Percentiles rank a stretch among this genome's conserved stretches.
Conservation (phyloP, 2,797 vertebrate species). For the Anguilla anguilla region DNA sequence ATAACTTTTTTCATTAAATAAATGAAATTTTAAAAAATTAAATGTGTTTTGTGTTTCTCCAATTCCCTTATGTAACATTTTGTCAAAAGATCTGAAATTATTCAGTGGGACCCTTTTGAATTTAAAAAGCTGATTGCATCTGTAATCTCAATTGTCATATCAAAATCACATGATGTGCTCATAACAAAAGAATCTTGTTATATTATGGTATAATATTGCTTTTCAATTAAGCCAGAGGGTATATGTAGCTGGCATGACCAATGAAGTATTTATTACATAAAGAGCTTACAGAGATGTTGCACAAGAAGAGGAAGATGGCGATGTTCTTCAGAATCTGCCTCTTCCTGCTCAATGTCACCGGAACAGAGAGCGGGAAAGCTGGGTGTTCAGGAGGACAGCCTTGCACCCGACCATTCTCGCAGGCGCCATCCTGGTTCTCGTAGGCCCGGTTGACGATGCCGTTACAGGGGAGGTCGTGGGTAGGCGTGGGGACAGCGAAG, state of each 20-base stretch:
- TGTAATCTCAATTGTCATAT: too few relatives aligned
- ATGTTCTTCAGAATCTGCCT: conserved; percentile 89
- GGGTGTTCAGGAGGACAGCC: conserved; percentile 55
- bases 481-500: conserved; percentile 75
- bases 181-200: neutral
- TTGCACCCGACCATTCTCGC: conserved; percentile 56
- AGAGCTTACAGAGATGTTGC: conserved; percentile 90
- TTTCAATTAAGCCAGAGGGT: neutral
- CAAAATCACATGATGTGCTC: too few relatives aligned
- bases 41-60: too few relatives aligned
- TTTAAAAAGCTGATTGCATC: neutral
- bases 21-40: too few relatives aligned
- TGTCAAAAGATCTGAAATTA: too few relatives aligned
- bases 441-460: conserved; percentile 73
- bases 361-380: conserved; percentile 50
- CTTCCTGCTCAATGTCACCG: conserved; percentile 60
- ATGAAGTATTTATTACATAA: neutral
- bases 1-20: too few relatives aligned
- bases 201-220: neutral
- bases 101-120: neutral
- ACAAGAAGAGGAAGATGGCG: conserved; percentile 87
- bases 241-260: neutral
- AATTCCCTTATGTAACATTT: too few relatives aligned
- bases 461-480: conserved; percentile 66
- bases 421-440: conserved; percentile 51